Evolutionary conservation across 2,113 vertebrate species (phyloP).

Genomic region (Riparia riparia): DNA sequence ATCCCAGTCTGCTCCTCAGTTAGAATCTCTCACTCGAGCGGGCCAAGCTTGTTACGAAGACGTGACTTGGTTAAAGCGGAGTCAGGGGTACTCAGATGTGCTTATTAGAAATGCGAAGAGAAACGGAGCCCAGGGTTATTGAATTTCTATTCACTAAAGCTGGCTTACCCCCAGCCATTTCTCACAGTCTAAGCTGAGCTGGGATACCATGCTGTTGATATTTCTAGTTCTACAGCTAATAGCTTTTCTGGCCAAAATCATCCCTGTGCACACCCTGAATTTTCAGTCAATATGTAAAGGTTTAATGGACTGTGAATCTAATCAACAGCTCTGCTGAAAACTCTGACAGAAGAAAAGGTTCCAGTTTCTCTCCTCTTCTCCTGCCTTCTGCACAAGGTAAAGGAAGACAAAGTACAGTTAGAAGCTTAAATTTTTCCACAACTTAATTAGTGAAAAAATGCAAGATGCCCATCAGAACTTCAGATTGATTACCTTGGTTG

Average conservation of each 20-base stretch:
- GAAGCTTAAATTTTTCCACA: background rate
- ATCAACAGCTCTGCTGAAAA: background rate
- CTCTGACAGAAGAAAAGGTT: background rate
- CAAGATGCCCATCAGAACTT: background rate
- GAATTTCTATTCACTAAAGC: background rate
- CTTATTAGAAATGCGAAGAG: background rate
- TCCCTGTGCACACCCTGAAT: background rate
- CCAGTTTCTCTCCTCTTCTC: background rate
- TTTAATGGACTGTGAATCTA: conserved; percentile 1
- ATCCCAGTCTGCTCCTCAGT: background rate
- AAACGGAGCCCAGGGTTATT: background rate
- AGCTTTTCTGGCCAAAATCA: background rate
- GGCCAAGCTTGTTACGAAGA: background rate
- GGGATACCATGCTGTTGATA: background rate
- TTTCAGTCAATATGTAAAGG: background rate
- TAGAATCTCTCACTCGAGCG: background rate
- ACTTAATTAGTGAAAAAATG: background rate
- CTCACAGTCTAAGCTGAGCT: background rate
- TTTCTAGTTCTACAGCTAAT: background rate
- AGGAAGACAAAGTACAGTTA: background rate
- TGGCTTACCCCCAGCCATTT: background rate
- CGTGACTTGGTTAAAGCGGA: background rate
- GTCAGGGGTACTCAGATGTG: background rate
- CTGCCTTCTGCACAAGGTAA: background rate
- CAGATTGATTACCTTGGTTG: background rate